phyloP scores from a whole-genome alignment of 2,797 vertebrate genomes.

The Poeciliopsis presidionis region DNA sequence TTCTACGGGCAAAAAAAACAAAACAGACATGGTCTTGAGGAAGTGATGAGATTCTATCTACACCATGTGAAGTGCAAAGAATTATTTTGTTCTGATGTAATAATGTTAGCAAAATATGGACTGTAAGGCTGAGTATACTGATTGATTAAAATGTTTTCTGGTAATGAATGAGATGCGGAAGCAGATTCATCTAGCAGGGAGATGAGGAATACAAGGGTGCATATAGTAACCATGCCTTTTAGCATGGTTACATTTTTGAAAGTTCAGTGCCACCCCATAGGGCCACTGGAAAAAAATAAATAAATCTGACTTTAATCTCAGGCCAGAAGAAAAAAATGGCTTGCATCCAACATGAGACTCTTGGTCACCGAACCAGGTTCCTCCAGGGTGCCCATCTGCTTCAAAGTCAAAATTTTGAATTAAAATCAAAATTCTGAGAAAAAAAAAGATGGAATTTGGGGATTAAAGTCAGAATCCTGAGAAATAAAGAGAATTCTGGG shows the following conservation, averaged over 20 bases:
- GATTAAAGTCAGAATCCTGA: no score
- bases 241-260: constrained; percentile 41
- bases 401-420: no score
- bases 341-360: no score
- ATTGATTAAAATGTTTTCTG: neutral
- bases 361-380: no score
- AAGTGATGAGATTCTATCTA: neutral
- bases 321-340: no score
- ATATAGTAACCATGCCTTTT: constrained; percentile 18
- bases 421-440: no score
- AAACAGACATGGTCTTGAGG: neutral
- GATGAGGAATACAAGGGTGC: neutral
- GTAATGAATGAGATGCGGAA: constrained; percentile 4
- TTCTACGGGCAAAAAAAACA: constrained; percentile 56
- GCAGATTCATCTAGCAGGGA: constrained; percentile 58
- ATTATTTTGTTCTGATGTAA: constrained; percentile 2
- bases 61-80: neutral
- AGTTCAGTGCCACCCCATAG: no score
- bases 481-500: no score
- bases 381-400: no score
- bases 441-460: no score
- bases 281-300: no score
- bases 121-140: neutral
- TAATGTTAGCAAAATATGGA: constrained; percentile 20
- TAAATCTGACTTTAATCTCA: no score